Conservation (phyloP, 2,113 vertebrate genomes). For the Alethe castanea region DNA sequence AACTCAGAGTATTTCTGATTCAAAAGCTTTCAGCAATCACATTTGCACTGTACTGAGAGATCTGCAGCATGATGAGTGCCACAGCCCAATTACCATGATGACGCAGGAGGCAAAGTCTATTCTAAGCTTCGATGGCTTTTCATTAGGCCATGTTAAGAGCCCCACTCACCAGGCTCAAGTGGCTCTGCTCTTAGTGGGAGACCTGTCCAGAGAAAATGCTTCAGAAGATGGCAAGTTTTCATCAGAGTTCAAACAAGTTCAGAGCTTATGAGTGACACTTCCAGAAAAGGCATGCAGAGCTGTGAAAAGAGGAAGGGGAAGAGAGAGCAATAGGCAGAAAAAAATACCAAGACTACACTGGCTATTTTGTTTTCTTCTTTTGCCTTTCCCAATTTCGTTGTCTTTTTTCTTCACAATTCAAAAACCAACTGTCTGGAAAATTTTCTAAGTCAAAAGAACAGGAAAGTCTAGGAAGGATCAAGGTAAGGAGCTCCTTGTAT, state of each 20-base stretch:
- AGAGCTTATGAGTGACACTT: background rate
- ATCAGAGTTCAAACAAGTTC: background rate
- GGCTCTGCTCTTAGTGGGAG: background rate
- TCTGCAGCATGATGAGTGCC: background rate
- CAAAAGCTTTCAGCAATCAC: background rate
- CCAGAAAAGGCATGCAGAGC: background rate
- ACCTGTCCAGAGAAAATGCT: background rate
- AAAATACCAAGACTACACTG: too few species aligned
- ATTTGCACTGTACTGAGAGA: background rate
- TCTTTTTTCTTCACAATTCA: background rate
- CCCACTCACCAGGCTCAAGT: background rate
- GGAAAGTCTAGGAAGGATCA: background rate
- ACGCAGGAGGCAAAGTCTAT: background rate
- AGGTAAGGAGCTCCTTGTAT: background rate
- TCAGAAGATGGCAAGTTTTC: background rate
- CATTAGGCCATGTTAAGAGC: background rate
- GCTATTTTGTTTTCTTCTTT: background rate
- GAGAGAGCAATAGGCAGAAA: background rate
- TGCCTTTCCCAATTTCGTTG: background rate
- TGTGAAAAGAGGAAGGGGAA: background rate
- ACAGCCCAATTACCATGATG: slow-evolving; percentile 2
- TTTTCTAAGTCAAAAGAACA: background rate
- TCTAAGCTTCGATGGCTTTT: background rate
- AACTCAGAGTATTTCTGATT: background rate
- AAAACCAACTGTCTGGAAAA: background rate